phyloP scores from a whole-genome alignment of 2,888 invertebrate species.

The Heterodera filipjevi region DNA sequence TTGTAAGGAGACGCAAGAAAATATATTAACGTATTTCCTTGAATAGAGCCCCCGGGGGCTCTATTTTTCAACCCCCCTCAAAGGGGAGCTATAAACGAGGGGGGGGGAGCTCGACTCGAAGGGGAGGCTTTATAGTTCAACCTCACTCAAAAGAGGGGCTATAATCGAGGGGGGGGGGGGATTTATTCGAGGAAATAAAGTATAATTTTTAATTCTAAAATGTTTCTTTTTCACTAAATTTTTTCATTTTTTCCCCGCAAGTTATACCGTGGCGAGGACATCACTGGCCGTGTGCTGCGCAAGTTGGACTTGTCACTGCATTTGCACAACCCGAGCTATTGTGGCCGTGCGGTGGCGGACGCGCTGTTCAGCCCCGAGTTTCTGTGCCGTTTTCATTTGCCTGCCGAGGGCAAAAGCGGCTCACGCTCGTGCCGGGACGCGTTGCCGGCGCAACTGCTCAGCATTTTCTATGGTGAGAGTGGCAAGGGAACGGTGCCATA shows the following conservation, averaged over 20 bases:
- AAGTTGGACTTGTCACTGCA: not conserved
- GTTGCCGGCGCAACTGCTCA: not conserved
- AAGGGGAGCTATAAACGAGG: too few species aligned
- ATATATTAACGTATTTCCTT: not conserved
- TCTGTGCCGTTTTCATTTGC: conserved; percentile 3
- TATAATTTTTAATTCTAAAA: too few species aligned
- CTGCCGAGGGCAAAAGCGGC: not conserved
- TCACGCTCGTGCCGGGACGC: not conserved
- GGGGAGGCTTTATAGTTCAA: too few species aligned
- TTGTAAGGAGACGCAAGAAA: not conserved
- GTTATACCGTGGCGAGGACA: not conserved
- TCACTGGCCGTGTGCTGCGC: conserved; percentile 3
- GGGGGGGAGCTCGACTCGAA: too few species aligned
- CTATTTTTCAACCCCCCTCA: not conserved
- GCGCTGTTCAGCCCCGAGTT: conserved; percentile 15
- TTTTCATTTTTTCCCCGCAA: not conserved
- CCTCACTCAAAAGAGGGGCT: too few species aligned
- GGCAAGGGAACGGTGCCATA: too few species aligned
- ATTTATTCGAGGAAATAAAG: too few species aligned
- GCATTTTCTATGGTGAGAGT: conserved; percentile 1
- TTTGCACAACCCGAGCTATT: conserved; percentile 15
- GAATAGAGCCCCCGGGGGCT: too few species aligned
- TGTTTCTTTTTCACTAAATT: not conserved
- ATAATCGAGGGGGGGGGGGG: too few species aligned
- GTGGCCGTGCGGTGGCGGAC: conserved; percentile 11